Base-by-base conservation (phyloP, 2,113 vertebrate genomes). In the Cebidichthys violaceus region DNA sequence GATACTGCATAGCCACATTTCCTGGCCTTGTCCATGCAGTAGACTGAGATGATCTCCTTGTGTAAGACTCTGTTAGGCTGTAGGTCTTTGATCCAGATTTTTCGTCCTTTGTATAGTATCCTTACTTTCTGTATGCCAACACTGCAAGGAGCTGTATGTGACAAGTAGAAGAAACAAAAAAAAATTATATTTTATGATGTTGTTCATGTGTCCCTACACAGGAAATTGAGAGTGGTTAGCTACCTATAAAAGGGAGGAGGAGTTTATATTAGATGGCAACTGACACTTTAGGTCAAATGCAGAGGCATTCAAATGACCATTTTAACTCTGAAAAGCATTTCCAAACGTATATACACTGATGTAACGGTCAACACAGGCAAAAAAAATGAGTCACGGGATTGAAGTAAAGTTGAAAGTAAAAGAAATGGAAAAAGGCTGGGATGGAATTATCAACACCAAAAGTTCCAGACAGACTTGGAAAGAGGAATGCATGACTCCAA, bases 1-100 rank as follows among this genome's bases (percentile, higher is more conserved):
- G 84, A 6, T n/a, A 92, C 79, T 27, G 84, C 65, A 31, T 91
- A 92, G 27, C 89, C 87, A 78, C 93, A 94, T 0, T 76, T 61
- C 61, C 70, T 87, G 37, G 1, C 72, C 9, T 70, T 45, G 76
- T 91, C 33, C 88, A 64, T 75, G 80, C 93, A 94, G 76, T 91
- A 93, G 31, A 94, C 27, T 5, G 88, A 92, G 54, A 94, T 27
- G 3, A 84, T 57, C 2, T 92, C 92, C 3, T 15, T 59, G 67
- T 94, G 93, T 11, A 72, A 41, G 69, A 94, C 17, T 77, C 0
- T 70, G 13, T 92, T 88, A 0, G 84, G 79, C 0, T 17, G 0
- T 0, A 93, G 15, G 14, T 92, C 59, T 72, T 8, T 1, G 8
- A 92, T 89, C 90, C 91, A 93, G 2, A 86, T 33, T 78, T 81